A percentile compares a stretch with the other conserved stretches of the same genome.
These are phyloP conservation scores for Drosophila pallidifrons DNA, from an alignment of 1,140 invertebrate species.

Conservation along the genomic window DNA sequence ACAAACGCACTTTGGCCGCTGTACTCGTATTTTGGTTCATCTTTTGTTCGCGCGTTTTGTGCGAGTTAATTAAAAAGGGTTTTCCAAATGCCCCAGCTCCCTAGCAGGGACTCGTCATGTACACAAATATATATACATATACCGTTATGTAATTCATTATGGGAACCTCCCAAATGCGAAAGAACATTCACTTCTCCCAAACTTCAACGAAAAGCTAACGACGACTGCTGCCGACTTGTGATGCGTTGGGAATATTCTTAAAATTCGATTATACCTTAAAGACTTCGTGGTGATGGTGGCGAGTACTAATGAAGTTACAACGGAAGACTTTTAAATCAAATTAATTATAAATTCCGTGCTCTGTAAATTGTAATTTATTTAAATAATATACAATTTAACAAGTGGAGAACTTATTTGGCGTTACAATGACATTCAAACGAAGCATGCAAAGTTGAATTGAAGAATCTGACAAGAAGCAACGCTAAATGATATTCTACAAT, in stretches of 20 bases:
- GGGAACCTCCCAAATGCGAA: slow-evolving; percentile 16
- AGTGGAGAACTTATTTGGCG: background rate
- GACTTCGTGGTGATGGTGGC: background rate
- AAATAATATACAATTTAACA: background rate
- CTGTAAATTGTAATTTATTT: background rate
- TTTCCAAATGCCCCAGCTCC: slow-evolving; percentile 39
- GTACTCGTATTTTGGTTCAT: slow-evolving; percentile 29
- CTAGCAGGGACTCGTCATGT: slow-evolving; percentile 18
- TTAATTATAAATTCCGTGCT: background rate
- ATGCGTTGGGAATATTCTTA: slow-evolving; percentile 10
- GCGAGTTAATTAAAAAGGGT: slow-evolving; percentile 80
- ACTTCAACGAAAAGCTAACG: slow-evolving; percentile 15
- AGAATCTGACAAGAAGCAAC: no score
- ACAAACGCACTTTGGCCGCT: slow-evolving; percentile 49
- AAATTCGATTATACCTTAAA: slow-evolving; percentile 5
- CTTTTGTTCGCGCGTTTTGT: slow-evolving; percentile 69
- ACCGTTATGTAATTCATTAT: slow-evolving; percentile 15
- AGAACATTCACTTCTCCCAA: slow-evolving; percentile 9
- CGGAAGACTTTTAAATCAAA: background rate
- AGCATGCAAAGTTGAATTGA: no score
- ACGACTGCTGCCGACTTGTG: background rate
- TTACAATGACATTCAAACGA: no score
- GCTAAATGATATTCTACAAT: no score
- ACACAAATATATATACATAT: background rate
- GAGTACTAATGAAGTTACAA: slow-evolving; percentile 6